Evolutionary conservation across 2,888 invertebrate genomes (phyloP).

Genomic region (Nowickia ferox): DNA sequence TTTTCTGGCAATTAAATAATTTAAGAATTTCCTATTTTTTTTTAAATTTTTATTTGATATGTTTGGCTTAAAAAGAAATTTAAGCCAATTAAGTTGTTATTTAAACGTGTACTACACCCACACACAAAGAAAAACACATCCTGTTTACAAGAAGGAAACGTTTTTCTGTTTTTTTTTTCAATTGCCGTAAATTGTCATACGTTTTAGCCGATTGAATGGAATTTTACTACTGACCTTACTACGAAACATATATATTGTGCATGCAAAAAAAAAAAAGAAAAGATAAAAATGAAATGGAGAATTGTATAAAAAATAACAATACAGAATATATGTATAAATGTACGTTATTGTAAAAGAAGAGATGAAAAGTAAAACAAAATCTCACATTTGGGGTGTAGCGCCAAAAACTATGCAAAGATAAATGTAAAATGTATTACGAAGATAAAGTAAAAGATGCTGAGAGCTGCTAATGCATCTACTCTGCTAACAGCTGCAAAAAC

Average conservation of each 20-base stretch:
- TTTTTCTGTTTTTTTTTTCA: background rate
- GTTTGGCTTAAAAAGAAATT: background rate
- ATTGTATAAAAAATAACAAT: constrained; percentile 20
- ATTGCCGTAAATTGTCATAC: constrained; percentile 50
- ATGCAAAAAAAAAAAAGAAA: background rate
- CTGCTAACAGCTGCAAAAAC: constrained; percentile 2
- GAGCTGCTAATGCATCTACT: constrained; percentile 1
- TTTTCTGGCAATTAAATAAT: background rate
- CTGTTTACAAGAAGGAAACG: background rate
- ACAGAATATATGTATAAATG: background rate
- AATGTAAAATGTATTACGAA: background rate
- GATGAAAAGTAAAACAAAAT: constrained; percentile 26
- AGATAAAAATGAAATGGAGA: background rate
- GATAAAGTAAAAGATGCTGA: constrained; percentile 36
- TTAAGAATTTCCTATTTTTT: background rate
- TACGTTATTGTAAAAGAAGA: constrained; percentile 18
- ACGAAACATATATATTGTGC: constrained; percentile 53
- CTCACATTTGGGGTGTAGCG: constrained; percentile 59
- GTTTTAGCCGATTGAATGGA: constrained; percentile 62
- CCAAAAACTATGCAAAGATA: constrained; percentile 56
- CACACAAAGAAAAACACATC: background rate
- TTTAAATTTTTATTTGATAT: background rate
- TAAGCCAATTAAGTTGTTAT: background rate
- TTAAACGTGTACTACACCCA: background rate
- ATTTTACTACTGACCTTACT: constrained; percentile 71